Conservation (phyloP, 2,113 vertebrate species). For the Casuarius casuarius region DNA sequence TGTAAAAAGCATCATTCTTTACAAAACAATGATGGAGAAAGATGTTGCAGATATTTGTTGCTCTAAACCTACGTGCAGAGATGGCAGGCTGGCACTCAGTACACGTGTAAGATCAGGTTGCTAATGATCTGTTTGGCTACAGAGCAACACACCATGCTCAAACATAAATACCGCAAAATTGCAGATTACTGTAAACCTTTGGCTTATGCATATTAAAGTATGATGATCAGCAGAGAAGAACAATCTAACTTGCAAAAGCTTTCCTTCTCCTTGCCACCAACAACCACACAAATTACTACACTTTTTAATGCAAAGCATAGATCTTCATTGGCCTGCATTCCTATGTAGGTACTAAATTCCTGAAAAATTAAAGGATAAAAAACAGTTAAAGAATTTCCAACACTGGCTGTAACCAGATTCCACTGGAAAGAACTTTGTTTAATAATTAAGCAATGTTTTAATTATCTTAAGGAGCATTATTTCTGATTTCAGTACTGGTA, state of each 20-base stretch:
- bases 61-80: not conserved
- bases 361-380: not conserved
- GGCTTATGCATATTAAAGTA: not conserved
- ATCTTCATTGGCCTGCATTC: not conserved
- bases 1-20: not conserved
- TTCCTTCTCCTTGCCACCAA: not conserved
- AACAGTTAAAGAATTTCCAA: not conserved
- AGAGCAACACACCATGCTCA: not conserved
- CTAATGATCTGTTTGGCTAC: not conserved
- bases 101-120: not conserved
- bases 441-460: constrained; percentile 60
- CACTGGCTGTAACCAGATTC: constrained; percentile 21
- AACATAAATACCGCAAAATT: not conserved
- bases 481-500: not conserved
- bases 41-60: not conserved
- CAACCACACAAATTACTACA: not conserved
- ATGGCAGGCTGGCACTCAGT: accelerated
- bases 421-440: constrained; percentile 33
- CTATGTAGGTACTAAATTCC: not conserved
- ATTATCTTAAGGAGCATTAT: constrained; percentile 38
- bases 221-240: not conserved
- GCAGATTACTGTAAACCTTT: not conserved
- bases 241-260: not conserved
- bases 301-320: not conserved
- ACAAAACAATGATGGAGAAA: not conserved